Base-by-base conservation (phyloP, 2,113 vertebrate genomes). In the Periophthalmodon schlosseri region DNA sequence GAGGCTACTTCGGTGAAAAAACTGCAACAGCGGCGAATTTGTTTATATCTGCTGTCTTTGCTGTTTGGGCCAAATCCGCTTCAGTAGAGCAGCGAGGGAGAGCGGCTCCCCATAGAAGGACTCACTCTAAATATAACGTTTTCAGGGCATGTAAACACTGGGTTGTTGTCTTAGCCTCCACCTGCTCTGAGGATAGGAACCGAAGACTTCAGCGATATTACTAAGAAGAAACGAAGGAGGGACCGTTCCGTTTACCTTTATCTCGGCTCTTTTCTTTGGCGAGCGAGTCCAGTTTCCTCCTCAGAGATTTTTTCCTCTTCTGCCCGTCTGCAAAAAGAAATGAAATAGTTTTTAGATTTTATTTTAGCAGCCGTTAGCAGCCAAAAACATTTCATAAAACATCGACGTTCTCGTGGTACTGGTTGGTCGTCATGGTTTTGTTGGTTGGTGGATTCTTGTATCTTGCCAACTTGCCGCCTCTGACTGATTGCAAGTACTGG, bases 241-340 rank as follows among this genome's bases (percentile, higher is more conserved):
- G 61, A 28, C 54, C 18, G 21, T 36, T 50, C n/a, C 36, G 6
- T 81, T 83, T 95, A 98, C 97, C 97, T 98, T 94, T 96, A 89
- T 98, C 97, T 94, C 95, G 97, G 81, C 95, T 96, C 92, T 96
- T 98, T 92, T 98, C 97, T 80, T 98, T 98, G 52, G 95, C 94
- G 14, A 98, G 90, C 10, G 97, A 97, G 88, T 98, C 97, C 94
- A 98, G 91, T 94, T 98, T 98, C 94, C 97, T 96, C 91, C 96
- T 94, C 89, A 98, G 89, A 0, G 97, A 98, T 86, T 98, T 98
- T 93, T 98, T 98, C 91, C 96, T 95, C 92, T 98, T 98, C 88
- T 98, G 96, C 76, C 96, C 96, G 96, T 98, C 97, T 98, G 93
- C 20, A 18, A 5, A 64, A 81, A 87, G 65, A 75, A n/a, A 79